These are phyloP conservation scores for Belgica antarctica DNA, from an alignment of 2,888 invertebrate genomes.

Conservation along the genomic window DNA sequence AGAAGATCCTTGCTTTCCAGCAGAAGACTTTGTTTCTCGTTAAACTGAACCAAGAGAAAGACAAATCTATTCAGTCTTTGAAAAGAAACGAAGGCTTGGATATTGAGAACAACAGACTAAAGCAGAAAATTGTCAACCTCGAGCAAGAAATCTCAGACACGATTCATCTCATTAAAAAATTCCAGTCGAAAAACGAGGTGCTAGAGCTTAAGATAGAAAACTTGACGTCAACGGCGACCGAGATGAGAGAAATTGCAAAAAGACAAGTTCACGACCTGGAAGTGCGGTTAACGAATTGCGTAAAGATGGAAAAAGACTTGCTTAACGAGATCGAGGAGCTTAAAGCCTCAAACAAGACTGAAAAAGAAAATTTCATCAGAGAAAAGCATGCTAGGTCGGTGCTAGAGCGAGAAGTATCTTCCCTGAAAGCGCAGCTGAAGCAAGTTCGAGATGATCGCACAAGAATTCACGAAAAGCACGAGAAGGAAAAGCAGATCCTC, in stretches of 20 bases:
- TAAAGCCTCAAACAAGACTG: conserved; percentile 52
- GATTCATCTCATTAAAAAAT: conserved; percentile 65
- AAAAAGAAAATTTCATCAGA: conserved; percentile 22
- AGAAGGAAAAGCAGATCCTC: conserved; percentile 47
- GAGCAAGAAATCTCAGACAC: conserved; percentile 73
- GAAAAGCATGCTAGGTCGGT: conserved; percentile 17
- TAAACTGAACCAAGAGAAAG: conserved; percentile 73
- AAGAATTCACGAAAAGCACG: conserved; percentile 2
- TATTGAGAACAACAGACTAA: conserved; percentile 51
- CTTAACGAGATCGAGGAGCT: conserved; percentile 53
- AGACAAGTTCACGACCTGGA: conserved; percentile 55
- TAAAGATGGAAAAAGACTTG: conserved; percentile 52
- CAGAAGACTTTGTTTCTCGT: conserved; percentile 76
- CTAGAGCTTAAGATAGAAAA: conserved; percentile 58
- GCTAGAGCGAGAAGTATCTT: not conserved
- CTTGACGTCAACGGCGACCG: conserved; percentile 52
- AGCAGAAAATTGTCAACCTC: conserved; percentile 60
- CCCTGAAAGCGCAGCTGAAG: not conserved
- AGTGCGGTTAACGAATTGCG: conserved; percentile 49
- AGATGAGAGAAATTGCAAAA: conserved; percentile 53
- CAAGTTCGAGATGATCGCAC: conserved; percentile 31
- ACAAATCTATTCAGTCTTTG: conserved; percentile 65
- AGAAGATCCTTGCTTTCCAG: conserved; percentile 70
- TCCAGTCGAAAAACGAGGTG: conserved; percentile 64
- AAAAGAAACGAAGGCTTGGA: conserved; percentile 52